These are phyloP conservation scores for Hyperopisus bebe DNA, from an alignment of 2,113 vertebrate genomes.

Conservation along the genomic window DNA sequence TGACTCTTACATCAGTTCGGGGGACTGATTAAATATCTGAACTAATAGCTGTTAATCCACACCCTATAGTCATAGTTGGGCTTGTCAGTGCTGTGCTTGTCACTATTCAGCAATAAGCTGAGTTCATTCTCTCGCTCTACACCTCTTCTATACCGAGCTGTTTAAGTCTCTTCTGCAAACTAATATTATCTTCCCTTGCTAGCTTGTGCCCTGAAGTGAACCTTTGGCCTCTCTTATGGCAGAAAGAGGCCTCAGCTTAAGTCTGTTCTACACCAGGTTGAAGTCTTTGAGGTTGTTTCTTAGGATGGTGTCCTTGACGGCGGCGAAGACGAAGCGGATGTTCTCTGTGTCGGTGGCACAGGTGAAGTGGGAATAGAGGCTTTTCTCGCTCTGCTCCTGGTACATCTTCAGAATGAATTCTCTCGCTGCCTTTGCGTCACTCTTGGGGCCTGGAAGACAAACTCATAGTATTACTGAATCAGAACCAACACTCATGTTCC, in stretches of 20 bases:
- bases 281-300: slow-evolving; percentile 77
- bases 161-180: slow-evolving; percentile 41
- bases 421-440: slow-evolving; percentile 64
- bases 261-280: slow-evolving; percentile 64
- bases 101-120: neutral
- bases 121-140: neutral
- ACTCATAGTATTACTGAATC: neutral
- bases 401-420: slow-evolving; percentile 84
- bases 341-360: slow-evolving; percentile 85
- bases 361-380: slow-evolving; percentile 77
- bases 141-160: neutral
- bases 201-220: neutral
- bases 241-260: neutral
- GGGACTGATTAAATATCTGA: neutral
- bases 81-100: neutral
- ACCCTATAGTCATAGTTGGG: neutral
- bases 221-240: neutral
- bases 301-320: slow-evolving; percentile 83
- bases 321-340: slow-evolving; percentile 75
- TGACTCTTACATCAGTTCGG: neutral
- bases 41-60: neutral
- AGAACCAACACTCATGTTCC: neutral
- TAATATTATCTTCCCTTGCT: neutral
- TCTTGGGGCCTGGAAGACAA: slow-evolving; percentile 63
- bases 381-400: slow-evolving; percentile 79